These are phyloP conservation scores for Euclidia mi DNA, from an alignment of 2,888 invertebrate species.

Conservation along the genomic window DNA sequence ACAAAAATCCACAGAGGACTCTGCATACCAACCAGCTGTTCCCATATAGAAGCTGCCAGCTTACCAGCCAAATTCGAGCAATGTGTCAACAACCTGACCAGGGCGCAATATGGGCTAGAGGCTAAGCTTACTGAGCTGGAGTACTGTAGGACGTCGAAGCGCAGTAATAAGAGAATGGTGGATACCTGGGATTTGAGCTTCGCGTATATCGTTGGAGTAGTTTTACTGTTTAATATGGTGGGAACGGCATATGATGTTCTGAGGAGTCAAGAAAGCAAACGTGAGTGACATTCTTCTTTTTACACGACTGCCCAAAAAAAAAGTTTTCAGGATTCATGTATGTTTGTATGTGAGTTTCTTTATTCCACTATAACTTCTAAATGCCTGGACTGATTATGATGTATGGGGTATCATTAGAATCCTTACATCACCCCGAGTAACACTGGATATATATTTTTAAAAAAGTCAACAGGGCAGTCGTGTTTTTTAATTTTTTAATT, in stretches of 20 bases:
- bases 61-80: conserved; percentile 56
- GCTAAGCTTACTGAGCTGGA: conserved; percentile 58
- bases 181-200: conserved; percentile 55
- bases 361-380: no score
- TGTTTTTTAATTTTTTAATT: no score
- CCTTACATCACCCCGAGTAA: no score
- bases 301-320: no score
- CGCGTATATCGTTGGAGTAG: conserved; percentile 34
- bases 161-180: conserved; percentile 10
- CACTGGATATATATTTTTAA: no score
- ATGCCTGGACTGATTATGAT: no score
- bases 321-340: no score
- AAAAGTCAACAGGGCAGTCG: no score
- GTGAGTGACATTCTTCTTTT: conserved; percentile 43
- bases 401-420: no score
- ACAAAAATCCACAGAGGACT: conserved; percentile 71
- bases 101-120: conserved; percentile 50
- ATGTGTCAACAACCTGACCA: conserved; percentile 61
- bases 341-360: no score
- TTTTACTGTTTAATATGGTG: conserved; percentile 60
- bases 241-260: conserved; percentile 69
- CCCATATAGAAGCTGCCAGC: conserved; percentile 33
- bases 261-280: conserved; percentile 41
- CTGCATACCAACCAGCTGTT: conserved; percentile 66
- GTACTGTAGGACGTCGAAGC: conserved; percentile 54